Conservation (phyloP, 2,888 invertebrate species). For the Chrysotoxum bicinctum region DNA sequence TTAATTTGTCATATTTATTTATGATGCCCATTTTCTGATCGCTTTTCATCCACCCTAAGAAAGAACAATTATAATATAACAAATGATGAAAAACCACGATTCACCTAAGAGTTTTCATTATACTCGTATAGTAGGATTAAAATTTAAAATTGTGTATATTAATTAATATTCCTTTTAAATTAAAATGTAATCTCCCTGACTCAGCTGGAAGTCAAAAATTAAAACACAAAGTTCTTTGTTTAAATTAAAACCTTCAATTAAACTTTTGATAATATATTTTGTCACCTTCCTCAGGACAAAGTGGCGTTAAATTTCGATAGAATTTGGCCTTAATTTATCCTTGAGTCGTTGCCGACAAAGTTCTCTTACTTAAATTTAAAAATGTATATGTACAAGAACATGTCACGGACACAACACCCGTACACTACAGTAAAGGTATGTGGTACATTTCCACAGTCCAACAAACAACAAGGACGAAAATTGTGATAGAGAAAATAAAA, state of each 20-base stretch:
- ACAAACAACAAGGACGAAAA: neutral
- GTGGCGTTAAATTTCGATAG: constrained; percentile 4
- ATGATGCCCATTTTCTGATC: neutral
- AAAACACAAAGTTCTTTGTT: neutral
- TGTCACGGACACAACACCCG: neutral
- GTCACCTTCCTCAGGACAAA: neutral
- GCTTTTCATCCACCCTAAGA: neutral
- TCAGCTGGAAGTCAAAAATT: constrained; percentile 7
- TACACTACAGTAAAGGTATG: neutral
- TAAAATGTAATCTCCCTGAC: neutral
- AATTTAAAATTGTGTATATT: neutral
- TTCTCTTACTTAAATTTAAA: neutral
- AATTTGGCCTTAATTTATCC: neutral
- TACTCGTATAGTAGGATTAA: too few relatives aligned
- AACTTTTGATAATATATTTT: neutral
- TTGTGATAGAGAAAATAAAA: neutral
- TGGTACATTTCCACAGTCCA: neutral
- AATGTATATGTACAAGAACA: neutral
- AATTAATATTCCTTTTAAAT: neutral
- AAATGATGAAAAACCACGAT: neutral
- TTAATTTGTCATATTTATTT: neutral
- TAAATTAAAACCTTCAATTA: neutral
- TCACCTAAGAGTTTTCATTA: neutral
- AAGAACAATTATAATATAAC: neutral
- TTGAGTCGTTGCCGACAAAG: neutral